Evolutionary conservation across 30 jellyfish, hydroid and myxozoan genomes (phyloP).

Genomic region (Chironex yamaguchii): DNA sequence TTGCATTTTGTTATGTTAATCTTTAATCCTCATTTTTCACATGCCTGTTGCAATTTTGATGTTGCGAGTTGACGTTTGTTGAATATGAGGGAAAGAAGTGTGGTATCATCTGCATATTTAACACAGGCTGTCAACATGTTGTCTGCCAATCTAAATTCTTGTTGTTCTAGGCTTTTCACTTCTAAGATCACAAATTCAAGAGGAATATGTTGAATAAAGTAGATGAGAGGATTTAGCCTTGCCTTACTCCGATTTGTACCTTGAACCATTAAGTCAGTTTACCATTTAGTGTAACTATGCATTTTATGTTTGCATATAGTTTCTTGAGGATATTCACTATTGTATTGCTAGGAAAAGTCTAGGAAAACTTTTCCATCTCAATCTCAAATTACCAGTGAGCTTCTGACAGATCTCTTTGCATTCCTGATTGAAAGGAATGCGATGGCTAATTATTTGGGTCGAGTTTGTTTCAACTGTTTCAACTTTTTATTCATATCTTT

Average conservation of each 20-base stretch:
- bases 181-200: constrained; percentile 65
- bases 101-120: constrained; percentile 69
- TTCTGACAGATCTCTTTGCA: too few species aligned
- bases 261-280: constrained; percentile 57
- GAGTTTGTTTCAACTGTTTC: too few species aligned
- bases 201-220: constrained; percentile 46
- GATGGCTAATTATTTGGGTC: too few species aligned
- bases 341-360: constrained; percentile 4
- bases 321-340: constrained; percentile 23
- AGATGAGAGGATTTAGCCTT: constrained; percentile 60
- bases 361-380: constrained; percentile 3
- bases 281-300: constrained; percentile 39
- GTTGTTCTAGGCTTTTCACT: constrained; percentile 3
- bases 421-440: too few species aligned
- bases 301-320: constrained; percentile 28
- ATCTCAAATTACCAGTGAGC: too few species aligned
- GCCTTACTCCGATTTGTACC: constrained; percentile 63
- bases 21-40: constrained; percentile 55
- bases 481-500: constrained; percentile 35
- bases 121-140: background rate
- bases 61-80: constrained; percentile 15
- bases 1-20: constrained; percentile 45
- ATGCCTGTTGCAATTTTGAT: constrained; percentile 16
- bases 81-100: constrained; percentile 20
- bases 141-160: too few species aligned